A percentile compares a stretch with the other conserved stretches of the same genome.
phyloP scores from a whole-genome alignment of 2,113 vertebrate genomes.

The Charadrius vociferus region DNA sequence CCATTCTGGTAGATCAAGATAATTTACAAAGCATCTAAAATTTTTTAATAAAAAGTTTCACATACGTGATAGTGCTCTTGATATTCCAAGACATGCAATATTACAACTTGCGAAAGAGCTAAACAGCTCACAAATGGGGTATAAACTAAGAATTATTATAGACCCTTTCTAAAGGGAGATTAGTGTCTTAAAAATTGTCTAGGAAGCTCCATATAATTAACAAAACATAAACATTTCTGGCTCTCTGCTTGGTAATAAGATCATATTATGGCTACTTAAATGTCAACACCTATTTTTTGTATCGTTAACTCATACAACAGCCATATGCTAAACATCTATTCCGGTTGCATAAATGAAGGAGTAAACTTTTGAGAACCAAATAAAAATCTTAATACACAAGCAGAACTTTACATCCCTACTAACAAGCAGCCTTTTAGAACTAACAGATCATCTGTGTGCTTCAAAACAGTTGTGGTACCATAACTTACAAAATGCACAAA shows the following conservation, averaged over 20 bases:
- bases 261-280: not conserved
- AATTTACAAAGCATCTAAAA: not conserved
- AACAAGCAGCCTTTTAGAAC: not conserved
- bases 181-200: not conserved
- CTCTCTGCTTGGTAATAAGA: not conserved
- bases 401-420: not conserved
- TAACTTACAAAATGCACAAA: not conserved
- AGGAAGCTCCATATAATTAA: not conserved
- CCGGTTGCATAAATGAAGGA: not conserved
- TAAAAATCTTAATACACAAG: not conserved
- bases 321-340: not conserved
- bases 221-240: conserved; percentile 7
- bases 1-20: not conserved
- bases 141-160: not conserved
- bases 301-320: not conserved
- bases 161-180: not conserved
- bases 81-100: not conserved
- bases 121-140: not conserved
- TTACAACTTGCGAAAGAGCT: not conserved
- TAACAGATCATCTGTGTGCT: not conserved
- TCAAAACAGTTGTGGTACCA: not conserved
- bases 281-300: not conserved
- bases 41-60: not conserved
- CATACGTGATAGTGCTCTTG: not conserved
- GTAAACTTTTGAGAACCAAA: not conserved